Evolutionary conservation across 2,113 vertebrate genomes (phyloP).

Genomic region (Phrynosoma blainvillii): DNA sequence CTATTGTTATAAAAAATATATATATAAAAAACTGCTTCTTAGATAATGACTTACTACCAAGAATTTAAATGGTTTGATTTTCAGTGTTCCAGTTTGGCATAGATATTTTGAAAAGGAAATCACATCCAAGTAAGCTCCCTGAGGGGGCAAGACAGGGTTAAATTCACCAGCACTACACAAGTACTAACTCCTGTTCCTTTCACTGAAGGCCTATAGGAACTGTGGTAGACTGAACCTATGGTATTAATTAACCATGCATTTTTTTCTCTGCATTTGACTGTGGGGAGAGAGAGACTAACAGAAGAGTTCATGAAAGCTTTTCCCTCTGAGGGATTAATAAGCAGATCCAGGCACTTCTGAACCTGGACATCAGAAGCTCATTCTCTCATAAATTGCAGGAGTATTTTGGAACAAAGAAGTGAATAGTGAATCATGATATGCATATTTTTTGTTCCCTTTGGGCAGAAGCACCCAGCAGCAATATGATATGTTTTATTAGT

Average conservation of each 20-base stretch:
- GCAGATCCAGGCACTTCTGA: neutral
- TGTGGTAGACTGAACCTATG: constrained; percentile 1
- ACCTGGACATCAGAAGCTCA: neutral
- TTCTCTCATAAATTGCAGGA: constrained; percentile 2
- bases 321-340: constrained; percentile 27
- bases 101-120: constrained; percentile 17
- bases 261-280: neutral
- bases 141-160: constrained; percentile 37
- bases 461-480: constrained; percentile 2
- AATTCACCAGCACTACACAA: neutral
- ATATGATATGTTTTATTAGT: constrained; percentile 1
- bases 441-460: neutral
- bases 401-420: neutral
- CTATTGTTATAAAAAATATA: too few species aligned
- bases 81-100: constrained; percentile 37
- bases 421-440: constrained; percentile 9
- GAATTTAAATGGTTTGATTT: constrained; percentile 60
- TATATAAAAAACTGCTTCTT: too few species aligned
- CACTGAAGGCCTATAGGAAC: neutral
- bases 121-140: constrained; percentile 59
- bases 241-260: constrained; percentile 5
- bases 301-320: constrained; percentile 33
- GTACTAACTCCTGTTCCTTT: neutral
- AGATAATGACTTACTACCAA: constrained; percentile 24
- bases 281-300: neutral